These are phyloP conservation scores for Ophioninae sp. DNA, from an alignment of 2,888 invertebrate species.

Conservation along the genomic window DNA sequence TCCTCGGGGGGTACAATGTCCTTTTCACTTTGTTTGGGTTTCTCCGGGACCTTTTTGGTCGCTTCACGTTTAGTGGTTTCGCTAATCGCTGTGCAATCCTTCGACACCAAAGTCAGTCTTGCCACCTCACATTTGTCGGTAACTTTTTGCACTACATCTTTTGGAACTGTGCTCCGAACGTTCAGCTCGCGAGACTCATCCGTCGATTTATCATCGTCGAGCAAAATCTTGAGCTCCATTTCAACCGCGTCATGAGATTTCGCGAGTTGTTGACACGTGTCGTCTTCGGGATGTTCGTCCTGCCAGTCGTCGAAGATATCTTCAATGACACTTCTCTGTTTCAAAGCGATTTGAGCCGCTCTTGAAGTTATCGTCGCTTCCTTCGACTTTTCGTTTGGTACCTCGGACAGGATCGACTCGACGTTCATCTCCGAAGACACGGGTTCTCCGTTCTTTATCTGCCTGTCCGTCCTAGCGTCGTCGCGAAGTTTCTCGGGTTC, in stretches of 20 bases:
- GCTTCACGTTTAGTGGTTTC: not conserved
- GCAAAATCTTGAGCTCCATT: constrained; percentile 73
- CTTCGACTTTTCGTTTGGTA: constrained; percentile 1
- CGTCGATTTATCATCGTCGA: constrained; percentile 72
- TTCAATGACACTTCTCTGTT: constrained; percentile 76
- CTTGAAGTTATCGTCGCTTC: constrained; percentile 1
- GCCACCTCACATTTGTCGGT: not conserved
- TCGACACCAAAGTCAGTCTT: not conserved
- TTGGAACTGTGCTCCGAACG: not conserved
- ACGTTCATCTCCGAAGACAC: not conserved
- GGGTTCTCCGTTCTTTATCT: constrained; percentile 6
- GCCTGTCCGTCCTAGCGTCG: not conserved
- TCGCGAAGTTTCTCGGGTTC: constrained; percentile 15
- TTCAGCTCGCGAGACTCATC: constrained; percentile 11
- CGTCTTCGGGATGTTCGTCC: constrained; percentile 76
- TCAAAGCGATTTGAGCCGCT: constrained; percentile 37
- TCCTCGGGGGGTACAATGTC: not conserved
- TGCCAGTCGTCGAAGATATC: constrained; percentile 80
- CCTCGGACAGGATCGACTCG: not conserved
- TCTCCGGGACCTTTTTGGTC: not conserved
- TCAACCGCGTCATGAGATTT: constrained; percentile 74
- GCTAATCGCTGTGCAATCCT: not conserved
- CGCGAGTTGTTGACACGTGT: constrained; percentile 58
- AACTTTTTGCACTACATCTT: not conserved
- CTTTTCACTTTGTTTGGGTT: not conserved